A percentile compares a stretch with the other conserved stretches of the same genome.
phyloP scores from a whole-genome alignment of 1,140 invertebrate species.

The Rhopalosiphum padi region DNA sequence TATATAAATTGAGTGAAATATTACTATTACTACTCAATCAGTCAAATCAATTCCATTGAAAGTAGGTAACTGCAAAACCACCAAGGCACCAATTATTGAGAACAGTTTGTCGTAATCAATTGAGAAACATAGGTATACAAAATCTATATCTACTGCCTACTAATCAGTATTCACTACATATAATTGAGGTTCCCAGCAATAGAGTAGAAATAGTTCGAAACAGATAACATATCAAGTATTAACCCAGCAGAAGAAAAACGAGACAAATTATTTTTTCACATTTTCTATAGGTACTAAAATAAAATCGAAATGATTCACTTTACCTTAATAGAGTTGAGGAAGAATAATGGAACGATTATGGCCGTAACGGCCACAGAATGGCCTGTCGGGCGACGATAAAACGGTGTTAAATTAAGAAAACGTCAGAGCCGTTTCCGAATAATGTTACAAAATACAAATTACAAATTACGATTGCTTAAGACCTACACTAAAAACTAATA shows the following conservation, averaged over 20 bases:
- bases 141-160: background rate
- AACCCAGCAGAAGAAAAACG: background rate
- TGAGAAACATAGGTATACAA: background rate
- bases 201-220: background rate
- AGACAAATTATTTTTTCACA: background rate
- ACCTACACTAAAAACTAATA: constrained; percentile 17
- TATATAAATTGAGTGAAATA: background rate
- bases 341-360: constrained; percentile 14
- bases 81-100: background rate
- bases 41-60: background rate
- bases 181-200: background rate
- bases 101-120: background rate
- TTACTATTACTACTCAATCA: background rate
- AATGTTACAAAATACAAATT: background rate
- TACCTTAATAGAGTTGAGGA: constrained; percentile 33
- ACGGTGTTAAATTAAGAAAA: background rate
- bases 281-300: background rate
- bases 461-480: background rate
- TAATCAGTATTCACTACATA: background rate
- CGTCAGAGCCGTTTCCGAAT: background rate
- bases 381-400: background rate
- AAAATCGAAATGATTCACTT: background rate
- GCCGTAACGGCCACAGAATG: constrained; percentile 36
- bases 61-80: background rate
- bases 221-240: background rate